Conservation (phyloP, 2,797 vertebrate genomes). For the Notolepis coatsorum region DNA sequence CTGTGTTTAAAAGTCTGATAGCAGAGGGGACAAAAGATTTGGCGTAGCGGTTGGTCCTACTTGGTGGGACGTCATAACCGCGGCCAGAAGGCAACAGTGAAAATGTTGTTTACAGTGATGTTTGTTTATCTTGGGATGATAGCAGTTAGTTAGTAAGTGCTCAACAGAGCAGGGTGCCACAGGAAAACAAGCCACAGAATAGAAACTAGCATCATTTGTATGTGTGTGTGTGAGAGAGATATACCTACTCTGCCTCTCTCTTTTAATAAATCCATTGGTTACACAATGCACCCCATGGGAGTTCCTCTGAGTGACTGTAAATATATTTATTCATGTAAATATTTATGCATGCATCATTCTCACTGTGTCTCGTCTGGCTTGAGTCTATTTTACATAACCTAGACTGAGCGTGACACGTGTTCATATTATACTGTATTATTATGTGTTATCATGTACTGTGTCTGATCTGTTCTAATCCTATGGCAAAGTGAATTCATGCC, state of each 20-base stretch:
- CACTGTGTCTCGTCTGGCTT: conserved; percentile 35
- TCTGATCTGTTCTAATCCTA: conserved; percentile 21
- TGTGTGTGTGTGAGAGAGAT: conserved; percentile 10
- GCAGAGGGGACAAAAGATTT: no score
- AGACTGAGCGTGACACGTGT: no score
- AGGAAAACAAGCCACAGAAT: no score
- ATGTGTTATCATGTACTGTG: background rate
- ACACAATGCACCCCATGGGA: conserved; percentile 67
- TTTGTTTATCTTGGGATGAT: no score
- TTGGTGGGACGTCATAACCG: no score
- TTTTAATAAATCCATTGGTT: conserved; percentile 65
- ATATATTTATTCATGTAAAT: conserved; percentile 56
- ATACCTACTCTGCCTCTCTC: conserved; percentile 26
- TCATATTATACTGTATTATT: conserved; percentile 10
- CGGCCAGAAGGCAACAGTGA: no score
- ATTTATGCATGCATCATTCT: conserved; percentile 58
- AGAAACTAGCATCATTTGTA: conserved; percentile 28
- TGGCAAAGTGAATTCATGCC: conserved; percentile 4
- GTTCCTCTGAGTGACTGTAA: conserved; percentile 46
- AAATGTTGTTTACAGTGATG: no score
- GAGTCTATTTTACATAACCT: conserved; percentile 27
- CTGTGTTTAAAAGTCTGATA: no score
- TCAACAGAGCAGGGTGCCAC: no score
- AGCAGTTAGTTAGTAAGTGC: no score
- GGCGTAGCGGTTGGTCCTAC: no score